Evolutionary conservation across 1,140 invertebrate genomes (phyloP), one percentile per base, ranked within the genome.

Genomic region (Drosophila saltans): DNA sequence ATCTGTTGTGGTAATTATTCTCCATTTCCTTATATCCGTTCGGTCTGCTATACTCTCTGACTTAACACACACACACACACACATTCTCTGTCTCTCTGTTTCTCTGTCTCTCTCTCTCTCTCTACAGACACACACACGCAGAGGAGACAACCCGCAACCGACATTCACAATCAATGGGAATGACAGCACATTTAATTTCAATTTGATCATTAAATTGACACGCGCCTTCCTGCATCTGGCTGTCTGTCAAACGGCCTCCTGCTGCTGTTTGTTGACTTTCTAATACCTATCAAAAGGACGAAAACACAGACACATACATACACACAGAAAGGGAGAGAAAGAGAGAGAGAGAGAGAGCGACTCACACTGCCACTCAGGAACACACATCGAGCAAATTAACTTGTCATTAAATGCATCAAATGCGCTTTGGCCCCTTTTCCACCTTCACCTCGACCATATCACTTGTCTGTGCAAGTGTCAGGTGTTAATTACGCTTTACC

Each of bases 381-480:
- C 33, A 11, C 30, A 40, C 41, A 62, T 16, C 43, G 60, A 26
- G 64, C 69, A 77, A 83, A 80, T 84, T 85, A 85, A 85, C 64
- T 80, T 73, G 81, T 85, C 81, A 84, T 81, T 78, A 85, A 85
- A 77, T 81, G 81, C 81, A 84, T 81, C 72, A 81, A 69, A 65
- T 59, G 81, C 64, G 45, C 66, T 72, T 76, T 60, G 66, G 57
- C 43, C 58, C 57, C 57, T 36, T 60, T 36, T 3, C 8, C 45
- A 26, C 57, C 63, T 40, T 48, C 41, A 69, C 61, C 64, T 67
- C 69, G 65, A 28, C 56, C 16, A 40, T 41, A 10, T 59, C 36
- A 59, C 36, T 28, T 58, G 24, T 52, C 21, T 64, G 72, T 70
- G 77, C 60, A 70, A 59, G 78, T 81, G 78, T 69, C 82, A 86